Evolutionary conservation across 2,888 invertebrate species (phyloP), one percentile per base, ranked within the genome.

Genomic region (Eupithecia pulchellata): DNA sequence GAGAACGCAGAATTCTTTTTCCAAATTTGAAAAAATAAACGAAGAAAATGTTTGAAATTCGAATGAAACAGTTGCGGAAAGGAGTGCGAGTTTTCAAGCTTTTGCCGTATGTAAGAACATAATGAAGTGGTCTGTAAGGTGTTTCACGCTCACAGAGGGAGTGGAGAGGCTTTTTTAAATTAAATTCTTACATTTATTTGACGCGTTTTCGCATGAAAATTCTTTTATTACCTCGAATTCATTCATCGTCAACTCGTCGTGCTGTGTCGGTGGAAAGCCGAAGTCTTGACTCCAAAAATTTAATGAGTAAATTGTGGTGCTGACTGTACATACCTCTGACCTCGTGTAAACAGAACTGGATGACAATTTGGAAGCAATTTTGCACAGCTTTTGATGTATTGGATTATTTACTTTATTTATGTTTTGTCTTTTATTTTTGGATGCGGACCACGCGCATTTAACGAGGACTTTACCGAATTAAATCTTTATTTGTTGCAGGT

Each of bases 331-430:
- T 32, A 65, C 61, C 68, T 57, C 14, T 71, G 68, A 68, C 60
- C 64, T 42, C 57, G 30, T 64, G 68, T 65, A 68, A 68, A 71
- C 71, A 71, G 58, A 67, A 61, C 39, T 68, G 65, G 60, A 57
- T 65, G 71, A 65, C 71, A 62, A 65, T 65, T 60, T 34, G 32
- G 47, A 20, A 65, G 65, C 60, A 65, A 71, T 64, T 71, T 58
- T 34, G 20, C 47, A 32, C 62, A 62, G 63, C 66, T 71, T 61
- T 67, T 71, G 47, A 67, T 67, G 34, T 71, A 70, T 64, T 68
- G 57, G 32, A 58, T 69, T 69, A 67, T 62, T 67, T 36, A 39
- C 65, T 32, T 60, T 30, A 65, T n/a, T 66, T 52, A 32, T 32
- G 30, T 42, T 30, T 60, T 6, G 27, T 13, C n/a, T 61, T 61